Conservation (phyloP, 2,888 invertebrate genomes). For the Euzetes globulus region DNA sequence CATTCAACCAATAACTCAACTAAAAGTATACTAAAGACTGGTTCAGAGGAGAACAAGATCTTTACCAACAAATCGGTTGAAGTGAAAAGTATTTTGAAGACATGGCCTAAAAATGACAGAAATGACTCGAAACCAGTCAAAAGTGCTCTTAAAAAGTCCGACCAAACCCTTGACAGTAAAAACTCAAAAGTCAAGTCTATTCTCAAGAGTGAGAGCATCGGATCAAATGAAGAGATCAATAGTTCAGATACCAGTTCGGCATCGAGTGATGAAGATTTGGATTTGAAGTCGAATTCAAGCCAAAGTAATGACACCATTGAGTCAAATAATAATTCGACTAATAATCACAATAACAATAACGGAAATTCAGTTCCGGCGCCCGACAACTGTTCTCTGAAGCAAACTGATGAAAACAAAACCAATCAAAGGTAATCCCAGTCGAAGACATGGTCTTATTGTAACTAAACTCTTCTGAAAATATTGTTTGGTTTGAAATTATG, state of each 20-base stretch:
- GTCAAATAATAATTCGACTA: neutral
- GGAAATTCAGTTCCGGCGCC: neutral
- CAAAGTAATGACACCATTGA: neutral
- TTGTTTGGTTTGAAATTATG: neutral
- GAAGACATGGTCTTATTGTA: neutral
- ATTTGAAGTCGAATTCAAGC: neutral
- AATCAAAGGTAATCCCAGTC: constrained; percentile 16
- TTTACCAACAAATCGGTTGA: neutral
- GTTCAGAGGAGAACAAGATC: neutral
- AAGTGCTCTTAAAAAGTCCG: constrained; percentile 30
- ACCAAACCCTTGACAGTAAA: neutral
- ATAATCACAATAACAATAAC: constrained; percentile 5
- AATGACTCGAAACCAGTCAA: constrained; percentile 28
- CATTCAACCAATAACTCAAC: neutral
- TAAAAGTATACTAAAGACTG: constrained; percentile 20
- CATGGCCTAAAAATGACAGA: constrained; percentile 22
- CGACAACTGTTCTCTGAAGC: neutral
- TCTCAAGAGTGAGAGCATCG: constrained; percentile 1
- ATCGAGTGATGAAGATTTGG: neutral
- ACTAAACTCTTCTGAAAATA: neutral
- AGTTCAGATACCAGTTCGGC: neutral
- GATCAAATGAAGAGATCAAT: constrained; percentile 23
- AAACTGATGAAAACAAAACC: constrained; percentile 12
- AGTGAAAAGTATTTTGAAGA: constrained; percentile 33
- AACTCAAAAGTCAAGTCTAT: constrained; percentile 6